Base-by-base conservation (phyloP, 2,888 invertebrate species). In the Limnephilus marmoratus region DNA sequence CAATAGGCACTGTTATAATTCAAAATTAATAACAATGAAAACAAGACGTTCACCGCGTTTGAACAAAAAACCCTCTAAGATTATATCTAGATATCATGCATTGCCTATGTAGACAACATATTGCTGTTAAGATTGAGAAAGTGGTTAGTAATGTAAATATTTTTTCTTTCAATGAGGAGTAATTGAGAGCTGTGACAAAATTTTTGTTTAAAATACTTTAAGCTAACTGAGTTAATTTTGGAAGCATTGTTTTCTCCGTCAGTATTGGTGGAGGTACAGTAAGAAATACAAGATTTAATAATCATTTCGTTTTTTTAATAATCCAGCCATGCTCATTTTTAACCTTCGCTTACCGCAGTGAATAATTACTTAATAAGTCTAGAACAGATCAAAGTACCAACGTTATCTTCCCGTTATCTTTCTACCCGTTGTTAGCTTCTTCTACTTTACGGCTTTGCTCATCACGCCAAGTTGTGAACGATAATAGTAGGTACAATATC, bases 391-490 rank as follows among this genome's bases (percentile, higher is more conserved):
- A 24, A n/a, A 68, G 24, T 68, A 68, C 37, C 37, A 24, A 34
- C 24, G 83, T 83, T 83, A 83, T 83, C 37, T 37, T 24, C 83
- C 37, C 83, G 83, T 68, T 68, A 68, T 68, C 68, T 68, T 24
- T n/a, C 24, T 68, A 68, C n/a, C 24, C 68, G 68, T 68, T 68
- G 68, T 41, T 37, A 18, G 83, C 37, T 83, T 37, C 37, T 83
- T 83, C 83, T 83, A 83, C 83, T 83, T 83, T 37, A 83, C 37
- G 24, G 4, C 37, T 31, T 34, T 34, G 37, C 37, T 34, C 37
- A 83, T 24, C 83, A 83, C 37, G 83, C 83, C 34, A 83, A 24
- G 24, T 68, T 68, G 68, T 83, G 37, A 24, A 34, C 37, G 34
- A 49, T 37, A n/a, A 86, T 86, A 41, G 49, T 85, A 41, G 15